phyloP scores from a whole-genome alignment of 2,797 vertebrate species.

The Pseudomugil gertrudae region DNA sequence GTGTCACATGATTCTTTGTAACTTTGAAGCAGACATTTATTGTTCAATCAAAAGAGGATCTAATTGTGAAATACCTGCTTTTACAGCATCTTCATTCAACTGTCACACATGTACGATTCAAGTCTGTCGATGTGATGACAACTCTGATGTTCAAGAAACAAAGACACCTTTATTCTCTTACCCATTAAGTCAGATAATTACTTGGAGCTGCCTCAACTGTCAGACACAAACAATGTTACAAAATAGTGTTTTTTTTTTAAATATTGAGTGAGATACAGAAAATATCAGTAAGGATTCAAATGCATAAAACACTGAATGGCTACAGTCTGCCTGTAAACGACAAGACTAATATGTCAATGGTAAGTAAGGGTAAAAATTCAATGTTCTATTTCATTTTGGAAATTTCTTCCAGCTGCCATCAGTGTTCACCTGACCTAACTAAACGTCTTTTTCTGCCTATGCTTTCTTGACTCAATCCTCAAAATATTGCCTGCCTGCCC shows the following conservation, averaged over 20 bases:
- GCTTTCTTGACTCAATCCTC: slow-evolving; percentile 49
- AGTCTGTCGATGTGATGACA: slow-evolving; percentile 61
- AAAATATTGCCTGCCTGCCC: slow-evolving; percentile 73
- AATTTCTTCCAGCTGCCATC: slow-evolving; percentile 49
- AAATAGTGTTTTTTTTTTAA: slow-evolving; percentile 10
- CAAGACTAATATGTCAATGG: slow-evolving; percentile 23
- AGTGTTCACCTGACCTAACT: slow-evolving; percentile 61
- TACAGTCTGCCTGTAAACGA: slow-evolving; percentile 12
- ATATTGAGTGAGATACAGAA: slow-evolving; percentile 26
- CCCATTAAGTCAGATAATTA: slow-evolving; percentile 63
- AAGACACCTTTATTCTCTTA: slow-evolving; percentile 57
- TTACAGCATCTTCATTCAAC: slow-evolving; percentile 31
- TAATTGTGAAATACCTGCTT: slow-evolving; percentile 36
- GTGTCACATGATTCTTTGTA: slow-evolving; percentile 30
- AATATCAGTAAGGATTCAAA: slow-evolving; percentile 26
- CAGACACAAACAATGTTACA: slow-evolving; percentile 20
- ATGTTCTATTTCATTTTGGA: slow-evolving; percentile 32
- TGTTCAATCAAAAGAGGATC: slow-evolving; percentile 40
- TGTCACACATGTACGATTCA: slow-evolving; percentile 47
- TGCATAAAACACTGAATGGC: slow-evolving; percentile 4
- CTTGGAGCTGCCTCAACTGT: slow-evolving; percentile 60
- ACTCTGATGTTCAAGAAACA: slow-evolving; percentile 63
- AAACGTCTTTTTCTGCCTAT: slow-evolving; percentile 53
- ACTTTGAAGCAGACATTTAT: slow-evolving; percentile 19
- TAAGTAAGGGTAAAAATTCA: slow-evolving; percentile 32